Evolutionary conservation across 2,888 invertebrate genomes (phyloP), one percentile per base, ranked within the genome.

Genomic region (Ommatoiulus sabulosus): DNA sequence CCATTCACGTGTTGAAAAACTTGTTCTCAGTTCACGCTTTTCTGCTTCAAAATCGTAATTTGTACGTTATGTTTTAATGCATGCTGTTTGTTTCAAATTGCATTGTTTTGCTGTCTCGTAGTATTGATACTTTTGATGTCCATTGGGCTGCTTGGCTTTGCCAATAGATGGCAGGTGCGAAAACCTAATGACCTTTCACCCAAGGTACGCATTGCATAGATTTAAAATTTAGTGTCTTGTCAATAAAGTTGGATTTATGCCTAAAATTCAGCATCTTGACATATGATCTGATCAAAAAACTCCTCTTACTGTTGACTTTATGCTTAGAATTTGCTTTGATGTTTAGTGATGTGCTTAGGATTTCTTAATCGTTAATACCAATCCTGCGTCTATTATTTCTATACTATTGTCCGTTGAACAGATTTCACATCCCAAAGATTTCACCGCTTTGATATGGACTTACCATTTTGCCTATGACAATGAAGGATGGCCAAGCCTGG

Each of bases 401-500:
- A 89, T 87, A 43, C n/a, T 72, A 2, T 7, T 72, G 20, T 72
- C n/a, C 8, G 20, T 20, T 72, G 4, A 8, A 72, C 20, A 72
- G 72, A 7, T 72, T 20, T 72, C 24, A 7, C 72, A 72, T 43
- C 91, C 91, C 35, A 91, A 90, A 44, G 91, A 91, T 87, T 91
- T 93, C 88, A 91, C 91, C 0, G 91, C 92, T 5, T 92, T 92
- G 43, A 92, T 93, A 24, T 93, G 93, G 93, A 93, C 93, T 3
- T 93, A 92, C 90, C 93, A 93, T 90, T 93, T 93, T 91, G 93
- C 93, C 46, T 93, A 93, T 90, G 93, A 93, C 89, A 93, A 93
- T 90, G 90, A 91, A 89, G 93, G 93, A 44, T 93, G 92, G 92
- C 93, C 92, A 4, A 93, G 92, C 90, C 90, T 93, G 89, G 92